Conservation (phyloP, 2,113 vertebrate species). For the Microtus oregoni region DNA sequence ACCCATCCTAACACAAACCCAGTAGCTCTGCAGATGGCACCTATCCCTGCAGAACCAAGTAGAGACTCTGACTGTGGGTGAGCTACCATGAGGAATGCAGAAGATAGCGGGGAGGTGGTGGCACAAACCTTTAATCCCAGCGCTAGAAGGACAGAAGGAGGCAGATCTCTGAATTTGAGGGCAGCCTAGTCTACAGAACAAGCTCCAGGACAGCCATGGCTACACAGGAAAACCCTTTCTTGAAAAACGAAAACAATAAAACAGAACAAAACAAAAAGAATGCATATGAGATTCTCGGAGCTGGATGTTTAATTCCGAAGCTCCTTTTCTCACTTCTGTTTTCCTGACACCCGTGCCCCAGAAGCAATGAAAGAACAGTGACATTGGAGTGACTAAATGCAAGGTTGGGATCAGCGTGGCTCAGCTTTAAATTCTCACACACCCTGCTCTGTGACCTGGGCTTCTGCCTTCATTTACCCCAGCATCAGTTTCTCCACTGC, state of each 20-base stretch:
- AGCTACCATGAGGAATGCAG: neutral
- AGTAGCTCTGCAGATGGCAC: neutral
- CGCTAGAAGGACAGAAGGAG: neutral
- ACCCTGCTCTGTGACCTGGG: neutral
- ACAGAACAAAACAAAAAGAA: neutral
- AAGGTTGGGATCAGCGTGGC: neutral
- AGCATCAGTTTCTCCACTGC: neutral
- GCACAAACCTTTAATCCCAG: neutral
- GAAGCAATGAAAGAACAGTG: neutral
- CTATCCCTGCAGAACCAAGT: neutral
- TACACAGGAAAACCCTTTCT: neutral
- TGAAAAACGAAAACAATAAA: neutral
- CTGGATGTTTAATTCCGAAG: neutral
- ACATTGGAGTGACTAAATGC: rapidly evolving
- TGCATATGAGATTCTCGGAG: neutral
- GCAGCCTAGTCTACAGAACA: neutral
- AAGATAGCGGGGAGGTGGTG: neutral
- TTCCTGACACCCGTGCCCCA: rapidly evolving
- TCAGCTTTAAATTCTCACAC: neutral
- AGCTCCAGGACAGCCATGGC: neutral
- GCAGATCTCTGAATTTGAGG: neutral
- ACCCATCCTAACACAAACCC: neutral
- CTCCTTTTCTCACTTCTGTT: neutral
- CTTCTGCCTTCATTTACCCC: neutral
- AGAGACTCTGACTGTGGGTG: too few species aligned